phyloP scores from a whole-genome alignment of 2,888 invertebrate genomes.

The Dicranocentrus wangi region DNA sequence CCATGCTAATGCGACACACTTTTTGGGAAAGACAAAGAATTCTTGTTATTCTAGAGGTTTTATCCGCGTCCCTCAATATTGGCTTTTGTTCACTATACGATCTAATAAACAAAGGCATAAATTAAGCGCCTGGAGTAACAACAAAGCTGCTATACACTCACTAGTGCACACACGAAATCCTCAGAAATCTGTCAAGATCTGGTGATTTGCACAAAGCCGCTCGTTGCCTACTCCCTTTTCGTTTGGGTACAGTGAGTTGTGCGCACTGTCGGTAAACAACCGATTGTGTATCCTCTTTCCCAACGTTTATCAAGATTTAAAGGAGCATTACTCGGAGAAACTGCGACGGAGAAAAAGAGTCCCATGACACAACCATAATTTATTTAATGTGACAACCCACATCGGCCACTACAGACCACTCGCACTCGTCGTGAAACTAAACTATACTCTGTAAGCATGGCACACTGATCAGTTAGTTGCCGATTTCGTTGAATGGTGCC shows the following conservation, averaged over 20 bases:
- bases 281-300: background rate
- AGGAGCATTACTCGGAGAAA: background rate
- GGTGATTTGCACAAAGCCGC: conserved; percentile 38
- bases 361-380: conserved; percentile 46
- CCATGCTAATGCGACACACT: conserved; percentile 22
- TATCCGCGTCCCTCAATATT: background rate
- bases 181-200: conserved; percentile 36
- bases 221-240: too few species aligned
- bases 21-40: conserved; percentile 1
- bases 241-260: too few species aligned
- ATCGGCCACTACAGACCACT: background rate
- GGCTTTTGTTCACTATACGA: background rate
- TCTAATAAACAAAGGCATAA: conserved; percentile 35
- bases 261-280: background rate
- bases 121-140: conserved; percentile 26
- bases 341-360: conserved; percentile 23
- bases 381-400: conserved; percentile 56
- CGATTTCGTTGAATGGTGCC: conserved; percentile 22
- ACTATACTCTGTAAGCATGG: too few species aligned
- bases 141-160: background rate
- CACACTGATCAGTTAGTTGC: too few species aligned
- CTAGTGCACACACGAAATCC: background rate
- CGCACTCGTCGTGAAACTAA: too few species aligned
- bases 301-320: background rate
- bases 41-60: background rate